phyloP scores from a whole-genome alignment of 2,113 vertebrate genomes.

The Callipepla squamata region DNA sequence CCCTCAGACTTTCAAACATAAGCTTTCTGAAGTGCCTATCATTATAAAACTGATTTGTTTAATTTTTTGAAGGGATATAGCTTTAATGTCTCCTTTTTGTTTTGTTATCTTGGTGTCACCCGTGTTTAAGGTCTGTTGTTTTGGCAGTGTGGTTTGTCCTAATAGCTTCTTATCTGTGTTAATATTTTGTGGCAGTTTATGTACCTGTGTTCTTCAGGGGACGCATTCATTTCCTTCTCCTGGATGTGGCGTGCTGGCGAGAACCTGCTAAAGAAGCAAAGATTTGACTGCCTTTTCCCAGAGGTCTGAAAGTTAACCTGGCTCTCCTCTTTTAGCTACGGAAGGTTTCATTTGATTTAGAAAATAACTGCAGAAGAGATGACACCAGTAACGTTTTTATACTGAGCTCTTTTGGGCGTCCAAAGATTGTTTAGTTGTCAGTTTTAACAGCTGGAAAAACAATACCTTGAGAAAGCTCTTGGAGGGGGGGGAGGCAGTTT shows the following conservation, averaged over 20 bases:
- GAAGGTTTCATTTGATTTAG: background rate
- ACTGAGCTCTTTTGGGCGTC: background rate
- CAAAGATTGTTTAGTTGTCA: background rate
- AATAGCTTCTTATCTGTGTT: conserved; percentile 74
- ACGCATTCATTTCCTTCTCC: conserved; percentile 48
- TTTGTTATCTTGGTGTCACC: conserved; percentile 75
- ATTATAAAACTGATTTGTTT: conserved; percentile 82
- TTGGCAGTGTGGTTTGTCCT: conserved; percentile 53
- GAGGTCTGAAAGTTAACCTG: background rate
- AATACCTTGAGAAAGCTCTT: background rate
- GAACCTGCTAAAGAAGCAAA: background rate
- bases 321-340: background rate
- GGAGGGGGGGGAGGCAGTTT: background rate
- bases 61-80: conserved; percentile 76
- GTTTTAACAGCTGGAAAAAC: background rate
- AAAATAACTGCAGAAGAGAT: background rate
- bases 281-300: conserved; percentile 1
- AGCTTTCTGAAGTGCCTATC: conserved; percentile 78
- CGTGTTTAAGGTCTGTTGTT: conserved; percentile 63
- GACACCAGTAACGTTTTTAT: background rate
- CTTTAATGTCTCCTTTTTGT: conserved; percentile 79
- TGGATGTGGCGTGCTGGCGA: background rate
- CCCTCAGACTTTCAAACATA: conserved; percentile 73
- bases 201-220: conserved; percentile 29
- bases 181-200: conserved; percentile 69